Base-by-base conservation (phyloP, 2,888 invertebrate species). In the Desoria tigrina region DNA sequence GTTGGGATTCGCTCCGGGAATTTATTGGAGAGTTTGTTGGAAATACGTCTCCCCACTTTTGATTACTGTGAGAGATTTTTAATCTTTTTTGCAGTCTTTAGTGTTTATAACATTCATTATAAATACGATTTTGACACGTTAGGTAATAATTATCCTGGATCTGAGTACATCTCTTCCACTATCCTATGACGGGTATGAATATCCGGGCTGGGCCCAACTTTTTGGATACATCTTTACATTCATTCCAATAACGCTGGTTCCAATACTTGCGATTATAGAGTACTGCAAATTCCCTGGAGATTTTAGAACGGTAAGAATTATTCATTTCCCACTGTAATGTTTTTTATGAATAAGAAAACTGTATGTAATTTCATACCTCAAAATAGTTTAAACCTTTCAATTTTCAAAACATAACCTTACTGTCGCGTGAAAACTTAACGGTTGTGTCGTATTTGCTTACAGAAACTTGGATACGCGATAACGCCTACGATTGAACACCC, bases 21-120 rank as follows among this genome's bases (percentile, higher is more conserved):
- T 89, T 1, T 91, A 88, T 78, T 92, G 90, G 90, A 83, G 90
- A 78, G 85, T 91, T 77, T 91, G 90, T 79, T 92, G 92, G 92
- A 92, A 92, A 79, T 90, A 90, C 78, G 84, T 91, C 78, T 90
- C 89, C 77, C 92, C 92, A 0, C 82, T 85, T 42, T 89, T 91
- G 77, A 87, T 92, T 61, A 86, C 89, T 78, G 90, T 90, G 83
- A 85, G 87, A 82, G 65, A 37, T 23, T 23, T 27, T 58, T 3
- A 4, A 21, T 11, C 7, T 18, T 49, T 6, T 63, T 14, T 56
- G n/a, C 7, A 57, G 21, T 28, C 26, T 6, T 18, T 53, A 24
- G 23, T 55, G 16, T 21, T 11, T 53, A 55, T 1, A 51, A 61
- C 27, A 16, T 37, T 49, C 32, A 53, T 58, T 49, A 49, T 14